Evolutionary conservation across 2,113 vertebrate species (phyloP).

Genomic region (Neotoma lepida): DNA sequence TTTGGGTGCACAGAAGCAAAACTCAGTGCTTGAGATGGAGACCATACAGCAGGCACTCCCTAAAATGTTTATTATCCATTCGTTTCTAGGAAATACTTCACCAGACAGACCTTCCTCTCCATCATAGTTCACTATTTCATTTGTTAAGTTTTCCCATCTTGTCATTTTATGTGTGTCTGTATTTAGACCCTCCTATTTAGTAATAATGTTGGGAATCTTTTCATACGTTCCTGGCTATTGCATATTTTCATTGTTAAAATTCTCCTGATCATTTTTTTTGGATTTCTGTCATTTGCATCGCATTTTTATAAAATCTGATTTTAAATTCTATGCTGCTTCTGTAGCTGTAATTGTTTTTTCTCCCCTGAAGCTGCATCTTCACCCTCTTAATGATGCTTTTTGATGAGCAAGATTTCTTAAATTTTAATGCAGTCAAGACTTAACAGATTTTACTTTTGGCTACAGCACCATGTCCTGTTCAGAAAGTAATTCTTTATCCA

Average conservation of each 20-base stretch:
- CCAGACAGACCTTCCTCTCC: fast-evolving
- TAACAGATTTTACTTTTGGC: not conserved
- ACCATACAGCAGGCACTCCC: not conserved
- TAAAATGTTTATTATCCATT: not conserved
- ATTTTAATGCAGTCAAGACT: not conserved
- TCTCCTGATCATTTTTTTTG: not conserved
- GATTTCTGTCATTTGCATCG: not conserved
- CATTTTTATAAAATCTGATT: not conserved
- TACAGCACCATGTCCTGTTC: not conserved
- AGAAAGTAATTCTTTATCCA: not conserved
- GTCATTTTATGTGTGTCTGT: not conserved
- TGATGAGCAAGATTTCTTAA: not conserved
- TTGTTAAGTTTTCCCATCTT: not conserved
- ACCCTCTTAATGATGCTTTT: not conserved
- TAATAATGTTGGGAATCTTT: not conserved
- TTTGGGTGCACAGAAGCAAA: not conserved
- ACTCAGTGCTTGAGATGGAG: not conserved
- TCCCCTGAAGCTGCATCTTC: not conserved
- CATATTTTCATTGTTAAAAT: not conserved
- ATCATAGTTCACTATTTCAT: not conserved
- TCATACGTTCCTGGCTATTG: not conserved
- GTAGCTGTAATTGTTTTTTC: not conserved
- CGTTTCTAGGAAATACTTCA: not conserved
- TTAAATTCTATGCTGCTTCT: not conserved
- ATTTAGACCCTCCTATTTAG: not conserved